These are phyloP conservation scores for Cochlearius cochlearius DNA, from an alignment of 2,113 vertebrate genomes.

Conservation along the genomic window DNA sequence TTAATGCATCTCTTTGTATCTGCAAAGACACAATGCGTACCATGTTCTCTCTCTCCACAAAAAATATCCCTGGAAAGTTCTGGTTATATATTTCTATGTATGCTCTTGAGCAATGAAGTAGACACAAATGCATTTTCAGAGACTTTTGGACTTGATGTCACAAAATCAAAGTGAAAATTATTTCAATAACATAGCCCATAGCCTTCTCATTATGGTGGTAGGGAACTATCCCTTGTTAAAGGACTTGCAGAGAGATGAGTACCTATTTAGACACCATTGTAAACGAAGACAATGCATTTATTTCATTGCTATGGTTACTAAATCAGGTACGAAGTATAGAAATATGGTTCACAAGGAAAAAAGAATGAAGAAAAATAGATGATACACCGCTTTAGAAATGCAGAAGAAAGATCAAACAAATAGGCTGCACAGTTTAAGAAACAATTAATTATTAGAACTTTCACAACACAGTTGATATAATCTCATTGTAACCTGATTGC, in stretches of 20 bases:
- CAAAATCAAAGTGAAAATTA: slow-evolving; percentile 19
- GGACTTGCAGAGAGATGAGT: slow-evolving; percentile 4
- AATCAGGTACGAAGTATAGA: slow-evolving; percentile 19
- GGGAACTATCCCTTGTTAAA: slow-evolving; percentile 28
- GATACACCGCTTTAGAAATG: background rate
- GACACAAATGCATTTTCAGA: background rate
- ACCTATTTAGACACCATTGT: slow-evolving; percentile 61
- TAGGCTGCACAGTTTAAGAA: slow-evolving; percentile 16
- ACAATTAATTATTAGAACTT: slow-evolving; percentile 44
- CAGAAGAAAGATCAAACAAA: slow-evolving; percentile 13
- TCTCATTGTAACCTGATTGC: background rate
- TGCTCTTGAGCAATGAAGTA: background rate
- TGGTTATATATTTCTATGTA: background rate
- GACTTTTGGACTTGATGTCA: background rate
- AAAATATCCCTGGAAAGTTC: background rate
- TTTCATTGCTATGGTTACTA: slow-evolving; percentile 68
- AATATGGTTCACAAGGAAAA: slow-evolving; percentile 2
- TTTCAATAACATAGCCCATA: slow-evolving; percentile 4
- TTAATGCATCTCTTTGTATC: slow-evolving; percentile 15
- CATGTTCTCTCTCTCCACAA: background rate
- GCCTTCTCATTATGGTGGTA: background rate
- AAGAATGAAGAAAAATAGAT: background rate
- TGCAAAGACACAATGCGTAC: background rate
- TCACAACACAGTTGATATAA: background rate
- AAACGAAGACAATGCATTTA: slow-evolving; percentile 57